A percentile compares a stretch with the other conserved stretches of the same genome.
Evolutionary conservation across 2,797 vertebrate species (phyloP).

Genomic region (Leptoclinus maculatus): DNA sequence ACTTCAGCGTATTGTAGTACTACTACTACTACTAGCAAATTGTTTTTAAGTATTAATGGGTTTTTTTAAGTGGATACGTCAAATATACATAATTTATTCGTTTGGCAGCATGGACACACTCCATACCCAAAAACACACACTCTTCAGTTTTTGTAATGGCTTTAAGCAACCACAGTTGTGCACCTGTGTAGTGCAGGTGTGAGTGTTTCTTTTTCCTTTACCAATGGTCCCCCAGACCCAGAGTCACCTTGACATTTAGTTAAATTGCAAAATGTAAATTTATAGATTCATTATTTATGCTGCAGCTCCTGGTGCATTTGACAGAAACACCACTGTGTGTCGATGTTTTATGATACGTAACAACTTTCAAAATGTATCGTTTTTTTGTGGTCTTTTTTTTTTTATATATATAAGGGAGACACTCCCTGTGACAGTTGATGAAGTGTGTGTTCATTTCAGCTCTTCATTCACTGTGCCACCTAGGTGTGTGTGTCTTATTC

Average conservation of each 20-base stretch:
- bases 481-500: not conserved
- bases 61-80: not conserved
- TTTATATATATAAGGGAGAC: not conserved
- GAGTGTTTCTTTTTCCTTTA: not conserved
- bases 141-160: not conserved
- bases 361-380: not conserved
- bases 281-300: not conserved
- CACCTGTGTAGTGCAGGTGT: not conserved
- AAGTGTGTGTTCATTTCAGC: not conserved
- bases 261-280: not conserved
- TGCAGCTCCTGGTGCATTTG: not conserved
- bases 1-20: not conserved
- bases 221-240: not conserved
- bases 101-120: not conserved
- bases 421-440: not conserved
- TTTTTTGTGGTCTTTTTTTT: not conserved
- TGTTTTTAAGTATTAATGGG: not conserved
- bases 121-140: not conserved
- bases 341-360: not conserved
- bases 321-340: not conserved
- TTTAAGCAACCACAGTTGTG: not conserved
- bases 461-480: not conserved
- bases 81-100: not conserved
- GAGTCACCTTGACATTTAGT: conserved; percentile 29
- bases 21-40: no score